These are phyloP conservation scores for Pseudanteris insignis DNA, from an alignment of 2,888 invertebrate genomes.

Conservation along the genomic window DNA sequence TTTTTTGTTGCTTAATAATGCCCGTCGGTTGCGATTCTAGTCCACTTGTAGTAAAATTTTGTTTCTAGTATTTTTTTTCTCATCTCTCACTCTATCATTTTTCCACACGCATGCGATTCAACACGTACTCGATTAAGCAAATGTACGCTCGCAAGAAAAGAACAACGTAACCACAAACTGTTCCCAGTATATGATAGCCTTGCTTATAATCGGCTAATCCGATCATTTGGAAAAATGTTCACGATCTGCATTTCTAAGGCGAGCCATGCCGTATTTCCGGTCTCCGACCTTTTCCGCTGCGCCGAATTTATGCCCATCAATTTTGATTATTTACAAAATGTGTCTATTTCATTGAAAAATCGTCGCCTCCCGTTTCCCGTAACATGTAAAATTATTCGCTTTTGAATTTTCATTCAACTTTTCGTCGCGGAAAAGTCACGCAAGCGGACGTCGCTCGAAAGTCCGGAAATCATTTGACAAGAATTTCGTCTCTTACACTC, in stretches of 20 bases:
- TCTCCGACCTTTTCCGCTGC: conserved; percentile 51
- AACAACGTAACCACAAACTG: conserved; percentile 31
- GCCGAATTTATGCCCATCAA: conserved; percentile 40
- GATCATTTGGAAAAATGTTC: conserved; percentile 47
- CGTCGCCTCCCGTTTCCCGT: conserved; percentile 1
- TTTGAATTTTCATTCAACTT: no score
- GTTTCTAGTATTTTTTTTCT: conserved; percentile 46
- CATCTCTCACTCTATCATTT: conserved; percentile 42
- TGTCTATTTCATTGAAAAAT: conserved; percentile 26
- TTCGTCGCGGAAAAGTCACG: conserved; percentile 45
- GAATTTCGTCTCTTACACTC: conserved; percentile 32
- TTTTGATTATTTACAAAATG: conserved; percentile 51
- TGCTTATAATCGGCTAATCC: conserved; percentile 47
- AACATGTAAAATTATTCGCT: conserved; percentile 5
- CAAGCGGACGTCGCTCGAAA: conserved; percentile 44
- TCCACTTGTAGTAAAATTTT: conserved; percentile 67
- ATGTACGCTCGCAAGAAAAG: conserved; percentile 9
- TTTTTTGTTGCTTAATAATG: conserved; percentile 62
- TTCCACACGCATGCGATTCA: conserved; percentile 20
- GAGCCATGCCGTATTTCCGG: conserved; percentile 56
- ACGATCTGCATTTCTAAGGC: conserved; percentile 61
- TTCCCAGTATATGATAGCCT: conserved; percentile 53
- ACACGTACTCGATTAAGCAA: conserved; percentile 26
- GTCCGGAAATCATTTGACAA: conserved; percentile 16
- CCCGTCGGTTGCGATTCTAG: conserved; percentile 68